Conservation (phyloP, 2,888 invertebrate species). For the Caenorhabditis sp. region DNA sequence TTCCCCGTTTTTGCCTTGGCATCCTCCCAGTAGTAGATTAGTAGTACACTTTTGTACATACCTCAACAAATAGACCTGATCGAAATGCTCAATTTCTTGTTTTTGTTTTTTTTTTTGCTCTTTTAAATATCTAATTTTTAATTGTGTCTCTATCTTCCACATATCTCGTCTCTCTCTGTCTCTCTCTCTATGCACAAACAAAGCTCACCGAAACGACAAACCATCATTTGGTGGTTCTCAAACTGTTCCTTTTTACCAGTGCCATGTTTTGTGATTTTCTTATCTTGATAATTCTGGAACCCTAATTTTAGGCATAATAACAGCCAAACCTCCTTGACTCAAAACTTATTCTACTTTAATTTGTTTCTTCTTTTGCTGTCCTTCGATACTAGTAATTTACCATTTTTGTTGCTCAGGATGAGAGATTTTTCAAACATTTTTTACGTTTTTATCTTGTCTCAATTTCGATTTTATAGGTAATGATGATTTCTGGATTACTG, state of each 20-base stretch:
- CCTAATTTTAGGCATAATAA: too few species aligned
- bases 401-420: conserved; percentile 1
- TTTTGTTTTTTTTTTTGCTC: neutral
- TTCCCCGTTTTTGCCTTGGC: neutral
- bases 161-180: conserved; percentile 3
- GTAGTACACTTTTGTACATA: neutral
- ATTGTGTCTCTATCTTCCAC: neutral
- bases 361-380: neutral
- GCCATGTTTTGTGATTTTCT: conserved; percentile 31
- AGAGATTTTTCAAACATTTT: neutral
- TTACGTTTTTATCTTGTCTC: neutral
- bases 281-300: neutral
- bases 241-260: conserved; percentile 28
- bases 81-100: neutral
- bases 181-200: conserved; percentile 10
- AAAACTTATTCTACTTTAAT: neutral
- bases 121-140: too few species aligned
- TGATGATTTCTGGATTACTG: neutral
- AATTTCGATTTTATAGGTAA: neutral
- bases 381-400: neutral
- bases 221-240: neutral
- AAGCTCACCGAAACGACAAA: neutral
- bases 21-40: neutral
- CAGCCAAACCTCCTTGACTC: too few species aligned
- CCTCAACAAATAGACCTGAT: neutral